Conservation (phyloP, 2,797 vertebrate species). For the Cryptoblepharus egeriae region DNA sequence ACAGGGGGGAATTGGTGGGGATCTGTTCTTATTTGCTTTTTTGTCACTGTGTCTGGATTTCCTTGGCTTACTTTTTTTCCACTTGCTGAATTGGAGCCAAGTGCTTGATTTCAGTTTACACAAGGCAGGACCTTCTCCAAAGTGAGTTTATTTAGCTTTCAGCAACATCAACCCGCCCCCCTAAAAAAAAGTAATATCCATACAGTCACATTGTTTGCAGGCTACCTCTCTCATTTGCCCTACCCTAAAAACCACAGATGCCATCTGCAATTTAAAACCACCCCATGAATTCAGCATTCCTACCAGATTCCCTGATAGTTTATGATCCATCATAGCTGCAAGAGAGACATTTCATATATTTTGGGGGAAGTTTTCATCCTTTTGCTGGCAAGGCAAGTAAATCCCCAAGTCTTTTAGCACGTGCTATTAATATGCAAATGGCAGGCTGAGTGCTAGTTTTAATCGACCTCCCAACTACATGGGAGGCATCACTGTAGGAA, state of each 20-base stretch:
- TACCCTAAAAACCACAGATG: slow-evolving; percentile 51
- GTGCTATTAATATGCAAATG: slow-evolving; percentile 86
- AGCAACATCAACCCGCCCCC: not conserved
- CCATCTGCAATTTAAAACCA: slow-evolving; percentile 45
- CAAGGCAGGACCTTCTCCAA: slow-evolving; percentile 53
- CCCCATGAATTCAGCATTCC: slow-evolving; percentile 61
- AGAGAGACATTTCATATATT: slow-evolving; percentile 66
- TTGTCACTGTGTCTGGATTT: slow-evolving; percentile 60
- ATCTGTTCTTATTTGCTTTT: slow-evolving; percentile 47
- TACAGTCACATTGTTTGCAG: slow-evolving; percentile 36
- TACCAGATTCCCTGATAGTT: slow-evolving; percentile 58
- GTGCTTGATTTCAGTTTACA: slow-evolving; percentile 55
- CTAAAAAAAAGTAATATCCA: not conserved
- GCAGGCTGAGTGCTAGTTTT: slow-evolving; percentile 75
- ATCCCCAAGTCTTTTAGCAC: slow-evolving; percentile 82
- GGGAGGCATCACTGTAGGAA: slow-evolving; percentile 81
- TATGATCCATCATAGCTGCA: slow-evolving; percentile 65
- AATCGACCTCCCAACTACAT: slow-evolving; percentile 82
- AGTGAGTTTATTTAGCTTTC: slow-evolving; percentile 51
- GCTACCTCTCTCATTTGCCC: slow-evolving; percentile 25
- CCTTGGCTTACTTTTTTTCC: slow-evolving; percentile 65
- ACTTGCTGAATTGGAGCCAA: slow-evolving; percentile 52
- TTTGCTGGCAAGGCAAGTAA: slow-evolving; percentile 79
- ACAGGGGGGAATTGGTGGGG: slow-evolving; percentile 2
- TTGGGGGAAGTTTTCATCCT: slow-evolving; percentile 61